Percentiles rank a stretch among this genome's conserved stretches.
Conservation (phyloP, 2,797 vertebrate species). For the Merluccius polli region DNA sequence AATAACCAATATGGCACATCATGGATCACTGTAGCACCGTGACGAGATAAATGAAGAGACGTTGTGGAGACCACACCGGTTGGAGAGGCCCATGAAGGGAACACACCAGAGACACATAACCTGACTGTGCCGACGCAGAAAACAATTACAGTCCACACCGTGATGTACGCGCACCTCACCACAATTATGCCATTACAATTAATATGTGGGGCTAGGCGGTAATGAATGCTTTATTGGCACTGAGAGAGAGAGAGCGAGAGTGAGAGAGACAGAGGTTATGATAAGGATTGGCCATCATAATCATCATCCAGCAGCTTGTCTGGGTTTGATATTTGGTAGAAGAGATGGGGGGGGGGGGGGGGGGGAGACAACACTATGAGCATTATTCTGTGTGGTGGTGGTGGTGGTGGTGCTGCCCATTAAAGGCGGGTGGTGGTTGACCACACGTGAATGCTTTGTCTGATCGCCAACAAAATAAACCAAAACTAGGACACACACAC, state of each 20-base stretch:
- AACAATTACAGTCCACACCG: background rate
- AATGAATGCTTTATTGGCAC: background rate
- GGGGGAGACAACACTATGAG: background rate
- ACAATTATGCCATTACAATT: background rate
- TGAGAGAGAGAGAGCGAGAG: background rate
- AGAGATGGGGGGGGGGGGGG: background rate
- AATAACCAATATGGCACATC: background rate
- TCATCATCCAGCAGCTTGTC: conserved; percentile 6
- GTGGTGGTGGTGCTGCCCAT: conserved; percentile 18
- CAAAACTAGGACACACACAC: conserved; percentile 9
- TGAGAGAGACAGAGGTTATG: background rate
- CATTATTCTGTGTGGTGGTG: background rate
- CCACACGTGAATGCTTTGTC: conserved; percentile 40
- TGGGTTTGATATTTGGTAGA: background rate
- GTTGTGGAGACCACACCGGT: background rate
- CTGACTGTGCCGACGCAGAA: conserved; percentile 24
- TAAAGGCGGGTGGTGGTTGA: conserved; percentile 15
- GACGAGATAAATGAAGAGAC: background rate
- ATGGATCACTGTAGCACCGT: background rate
- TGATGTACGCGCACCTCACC: background rate
- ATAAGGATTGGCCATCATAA: conserved; percentile 7
- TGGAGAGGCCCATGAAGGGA: too few relatives aligned
- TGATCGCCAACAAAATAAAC: background rate
- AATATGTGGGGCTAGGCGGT: background rate
- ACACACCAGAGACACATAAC: background rate